Evolutionary conservation across 2,113 vertebrate species (phyloP), one percentile per base, ranked within the genome.

Genomic region (Cochlearius cochlearius): DNA sequence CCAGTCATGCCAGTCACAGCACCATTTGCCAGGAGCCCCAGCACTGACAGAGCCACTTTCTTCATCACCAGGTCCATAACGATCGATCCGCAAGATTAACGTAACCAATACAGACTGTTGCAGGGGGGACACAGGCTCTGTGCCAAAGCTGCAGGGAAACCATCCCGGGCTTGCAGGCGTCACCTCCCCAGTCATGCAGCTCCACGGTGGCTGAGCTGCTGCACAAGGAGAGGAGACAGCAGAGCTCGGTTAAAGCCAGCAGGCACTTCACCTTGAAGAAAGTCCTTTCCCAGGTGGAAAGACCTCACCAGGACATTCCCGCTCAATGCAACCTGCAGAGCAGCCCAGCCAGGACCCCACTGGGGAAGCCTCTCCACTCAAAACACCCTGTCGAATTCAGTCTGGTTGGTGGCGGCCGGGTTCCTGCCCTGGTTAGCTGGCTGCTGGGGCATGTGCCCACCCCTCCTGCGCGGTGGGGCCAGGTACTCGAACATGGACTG

Each of bases 401-500:
- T 99, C 98, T 99, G 99, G 93, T 99, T 99, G 90, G 99, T 99
- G 25, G 99, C 98, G 1, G 99, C 96, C 0, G 99, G 99, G 90
- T 99, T 99, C 80, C 99, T 98, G 98, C 98, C 99, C 97, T 99
- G 99, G 96, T 99, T 99, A 20, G 99, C 98, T 0, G 98, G 98
- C 96, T 99, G 99, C 97, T 99, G 99, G 5, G 99, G 99, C 98
- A 99, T 99, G 97, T 99, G 99, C 19, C 98, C 98, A 11, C 99
- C 99, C 52, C 99, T 98, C 56, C 99, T 98, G 58, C 99, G 98
- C 0, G 99, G 99, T 0, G 99, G 99, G 1, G 99, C 99, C 97
- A 99, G 97, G 90, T 99, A 99, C 95, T 99, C 99, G 4, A 99
- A 99, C 99, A 99, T 99, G 92, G 99, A 99, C 3, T 99, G 99